A percentile compares a stretch with the other conserved stretches of the same genome.
Conservation (phyloP, 2,113 vertebrate species). For the Chloropsis cyanopogon region DNA sequence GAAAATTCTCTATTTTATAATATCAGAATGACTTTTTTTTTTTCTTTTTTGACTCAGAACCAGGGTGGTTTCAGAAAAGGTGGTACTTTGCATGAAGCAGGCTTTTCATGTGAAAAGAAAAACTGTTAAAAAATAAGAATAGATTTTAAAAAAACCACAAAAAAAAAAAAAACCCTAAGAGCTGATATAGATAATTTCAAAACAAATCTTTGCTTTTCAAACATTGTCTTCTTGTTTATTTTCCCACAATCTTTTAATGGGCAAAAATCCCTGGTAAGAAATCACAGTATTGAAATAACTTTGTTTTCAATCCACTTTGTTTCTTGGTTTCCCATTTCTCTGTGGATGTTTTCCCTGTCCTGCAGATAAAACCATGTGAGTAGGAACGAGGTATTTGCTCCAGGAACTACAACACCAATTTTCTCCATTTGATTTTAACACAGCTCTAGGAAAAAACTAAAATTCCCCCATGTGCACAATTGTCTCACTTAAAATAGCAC, state of each 20-base stretch:
- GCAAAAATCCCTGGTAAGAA: neutral
- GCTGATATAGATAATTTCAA: neutral
- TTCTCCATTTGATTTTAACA: conserved; percentile 6
- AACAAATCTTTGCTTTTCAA: neutral
- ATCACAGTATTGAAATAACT: neutral
- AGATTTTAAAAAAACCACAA: rapidly evolving
- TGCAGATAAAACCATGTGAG: neutral
- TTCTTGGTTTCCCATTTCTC: neutral
- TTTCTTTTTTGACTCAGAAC: neutral
- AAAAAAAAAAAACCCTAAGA: neutral
- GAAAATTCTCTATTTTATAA: neutral
- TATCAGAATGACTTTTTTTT: neutral
- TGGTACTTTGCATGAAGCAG: neutral
- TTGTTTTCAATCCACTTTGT: neutral
- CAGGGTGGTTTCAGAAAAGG: neutral
- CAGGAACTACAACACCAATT: neutral
- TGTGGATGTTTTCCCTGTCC: neutral
- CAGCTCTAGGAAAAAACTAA: neutral
- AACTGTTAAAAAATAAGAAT: neutral
- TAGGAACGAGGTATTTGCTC: neutral
- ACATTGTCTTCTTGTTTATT: neutral
- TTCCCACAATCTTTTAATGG: neutral
- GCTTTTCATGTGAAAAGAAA: neutral
- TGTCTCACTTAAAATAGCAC: neutral
- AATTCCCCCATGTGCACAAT: neutral